These are phyloP conservation scores for Miichthys miiuy DNA, from an alignment of 2,797 vertebrate genomes.

Conservation along the genomic window DNA sequence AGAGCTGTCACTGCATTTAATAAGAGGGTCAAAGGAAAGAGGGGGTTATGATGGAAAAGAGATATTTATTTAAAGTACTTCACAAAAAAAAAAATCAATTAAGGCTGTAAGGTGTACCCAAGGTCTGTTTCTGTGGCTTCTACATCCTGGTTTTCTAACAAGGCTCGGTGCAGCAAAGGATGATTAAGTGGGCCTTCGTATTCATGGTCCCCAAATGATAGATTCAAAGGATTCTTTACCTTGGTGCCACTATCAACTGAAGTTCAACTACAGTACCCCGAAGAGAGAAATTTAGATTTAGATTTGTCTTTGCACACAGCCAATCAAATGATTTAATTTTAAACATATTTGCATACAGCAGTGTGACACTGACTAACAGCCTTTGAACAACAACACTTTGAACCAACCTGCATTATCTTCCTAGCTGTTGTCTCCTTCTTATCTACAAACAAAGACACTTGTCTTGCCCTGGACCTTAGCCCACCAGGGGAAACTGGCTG, in stretches of 20 bases:
- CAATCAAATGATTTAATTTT: no score
- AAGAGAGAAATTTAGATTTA: no score
- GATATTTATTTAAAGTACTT: constrained; percentile 13
- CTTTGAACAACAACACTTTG: no score
- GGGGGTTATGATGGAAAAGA: background rate
- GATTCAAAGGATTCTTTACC: background rate
- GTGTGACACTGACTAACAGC: no score
- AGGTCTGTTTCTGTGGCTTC: background rate
- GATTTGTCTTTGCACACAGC: no score
- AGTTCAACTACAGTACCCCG: no score
- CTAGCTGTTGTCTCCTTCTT: no score
- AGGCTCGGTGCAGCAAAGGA: background rate
- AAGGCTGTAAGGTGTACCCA: background rate
- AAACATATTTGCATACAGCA: no score
- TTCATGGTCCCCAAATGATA: background rate
- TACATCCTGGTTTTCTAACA: background rate
- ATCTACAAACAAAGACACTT: no score
- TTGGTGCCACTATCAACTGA: background rate
- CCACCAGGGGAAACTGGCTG: no score
- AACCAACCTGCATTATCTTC: no score
- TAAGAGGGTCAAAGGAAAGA: background rate
- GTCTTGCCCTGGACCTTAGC: no score
- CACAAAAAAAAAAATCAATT: background rate
- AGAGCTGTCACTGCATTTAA: constrained; percentile 8
- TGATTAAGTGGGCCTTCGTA: background rate